Evolutionary conservation across 2,888 invertebrate species (phyloP).

Genomic region (Acrobasis consociella): DNA sequence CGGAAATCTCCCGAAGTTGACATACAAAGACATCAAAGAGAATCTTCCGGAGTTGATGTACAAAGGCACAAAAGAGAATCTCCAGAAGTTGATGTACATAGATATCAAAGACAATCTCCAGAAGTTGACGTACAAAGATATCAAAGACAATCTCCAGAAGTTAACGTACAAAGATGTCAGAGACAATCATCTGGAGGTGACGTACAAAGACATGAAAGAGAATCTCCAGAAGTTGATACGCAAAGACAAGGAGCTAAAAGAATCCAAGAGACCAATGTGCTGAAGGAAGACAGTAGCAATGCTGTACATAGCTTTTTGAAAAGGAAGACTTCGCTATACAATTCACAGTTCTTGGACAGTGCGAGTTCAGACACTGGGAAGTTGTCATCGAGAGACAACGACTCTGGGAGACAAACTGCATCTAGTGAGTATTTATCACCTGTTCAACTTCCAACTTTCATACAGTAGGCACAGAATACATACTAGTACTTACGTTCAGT

Average conservation of each 20-base stretch:
- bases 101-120: constrained; percentile 1
- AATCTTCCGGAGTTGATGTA: background rate
- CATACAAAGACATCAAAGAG: background rate
- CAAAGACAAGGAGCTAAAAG: background rate
- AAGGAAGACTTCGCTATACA: constrained; percentile 46
- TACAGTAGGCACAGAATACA: too few species aligned
- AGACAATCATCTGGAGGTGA: too few species aligned
- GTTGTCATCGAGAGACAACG: constrained; percentile 41
- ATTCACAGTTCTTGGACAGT: constrained; percentile 33
- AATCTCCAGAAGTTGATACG: constrained; percentile 2
- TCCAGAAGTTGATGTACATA: background rate
- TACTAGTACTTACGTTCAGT: too few species aligned
- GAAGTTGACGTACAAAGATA: background rate
- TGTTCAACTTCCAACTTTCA: background rate
- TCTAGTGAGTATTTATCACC: constrained; percentile 53
- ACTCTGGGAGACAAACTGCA: constrained; percentile 53
- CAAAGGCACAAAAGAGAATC: background rate
- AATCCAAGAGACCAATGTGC: background rate
- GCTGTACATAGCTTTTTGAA: constrained; percentile 52
- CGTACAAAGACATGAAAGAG: background rate
- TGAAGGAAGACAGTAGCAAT: constrained; percentile 23
- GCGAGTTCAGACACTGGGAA: constrained; percentile 32
- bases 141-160: background rate
- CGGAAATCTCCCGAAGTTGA: background rate
- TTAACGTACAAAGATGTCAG: background rate